Conservation (phyloP, 2,797 vertebrate genomes). For the Halcyon smyrnensis region DNA sequence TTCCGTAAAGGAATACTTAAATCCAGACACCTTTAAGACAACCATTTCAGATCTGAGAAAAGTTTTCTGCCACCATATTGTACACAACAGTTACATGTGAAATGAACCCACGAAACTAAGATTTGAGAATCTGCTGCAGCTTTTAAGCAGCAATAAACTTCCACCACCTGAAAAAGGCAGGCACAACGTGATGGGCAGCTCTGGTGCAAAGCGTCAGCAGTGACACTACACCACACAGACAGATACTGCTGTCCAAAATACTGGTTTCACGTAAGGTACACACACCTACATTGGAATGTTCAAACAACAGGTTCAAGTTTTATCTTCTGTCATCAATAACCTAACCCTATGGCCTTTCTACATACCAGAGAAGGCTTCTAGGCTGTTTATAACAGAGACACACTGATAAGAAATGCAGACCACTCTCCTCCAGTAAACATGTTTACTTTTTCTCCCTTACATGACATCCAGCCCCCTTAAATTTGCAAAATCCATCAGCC, state of each 20-base stretch:
- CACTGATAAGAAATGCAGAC: not conserved
- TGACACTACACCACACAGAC: not conserved
- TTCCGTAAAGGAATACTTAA: not conserved
- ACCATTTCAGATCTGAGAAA: not conserved
- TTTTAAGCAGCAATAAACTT: not conserved
- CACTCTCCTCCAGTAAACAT: not conserved
- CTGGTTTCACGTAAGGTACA: not conserved
- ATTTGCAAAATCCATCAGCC: not conserved
- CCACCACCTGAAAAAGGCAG: not conserved
- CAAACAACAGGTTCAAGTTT: not conserved
- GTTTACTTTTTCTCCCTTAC: not conserved
- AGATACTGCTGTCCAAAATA: not conserved
- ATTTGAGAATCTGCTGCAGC: not conserved
- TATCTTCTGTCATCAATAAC: not conserved
- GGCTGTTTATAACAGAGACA: not conserved
- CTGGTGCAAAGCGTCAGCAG: not conserved
- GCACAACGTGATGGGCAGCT: not conserved
- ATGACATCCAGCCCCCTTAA: not conserved
- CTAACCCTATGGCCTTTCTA: not conserved
- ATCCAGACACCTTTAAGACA: not conserved
- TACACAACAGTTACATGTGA: not conserved
- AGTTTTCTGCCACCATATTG: not conserved
- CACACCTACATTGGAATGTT: not conserved
- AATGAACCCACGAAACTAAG: not conserved
- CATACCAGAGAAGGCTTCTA: not conserved